Base-by-base conservation (phyloP, 2,113 vertebrate species). In the Neomonachus schauinslandi region DNA sequence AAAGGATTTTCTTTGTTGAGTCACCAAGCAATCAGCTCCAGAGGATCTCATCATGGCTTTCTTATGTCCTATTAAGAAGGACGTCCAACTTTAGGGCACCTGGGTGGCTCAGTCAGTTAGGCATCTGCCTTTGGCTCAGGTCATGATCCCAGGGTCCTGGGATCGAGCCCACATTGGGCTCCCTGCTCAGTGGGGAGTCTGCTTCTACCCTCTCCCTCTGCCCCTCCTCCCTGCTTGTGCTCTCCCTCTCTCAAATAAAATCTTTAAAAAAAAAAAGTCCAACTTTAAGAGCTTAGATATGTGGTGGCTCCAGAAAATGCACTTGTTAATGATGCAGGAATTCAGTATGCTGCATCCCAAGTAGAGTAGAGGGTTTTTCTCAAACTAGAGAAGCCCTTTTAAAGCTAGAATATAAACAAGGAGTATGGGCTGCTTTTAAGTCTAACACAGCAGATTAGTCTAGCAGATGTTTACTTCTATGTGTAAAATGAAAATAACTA, bases 291-390 rank as follows among this genome's bases (percentile, higher is more conserved):
- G 9, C 11, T 81, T 61, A 89, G 59, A 36, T 72, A 65, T 51
- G 33, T 57, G 49, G 24, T 71, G 11, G 91, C 1, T 83, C 18
- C 95, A 79, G n/a, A 94, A 95, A 86, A 92, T 18, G 16, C 93
- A 65, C 33, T 59, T 91, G 77, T 69, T 96, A 95, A 69, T 93
- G 74, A 91, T 28, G 33, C 9, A 94, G 74, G 7, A 96, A 94
- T 63, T 88, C 53, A 95, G 71, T 57, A 79, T 1, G 33, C 4
- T 91, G 28, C 42, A 94, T 87, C 61, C 9, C 22, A 95, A 92
- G 18, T 42, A 94, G 28, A 82, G 91, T 95, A 89, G 14, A 96
- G 49, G 42, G n/a, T 28, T 92, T 63, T 91, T 65, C 63, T 89
- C 51, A 87, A 82, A 88, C 18, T 81, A 89, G 49, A 91, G 72